A percentile compares a stretch with the other conserved stretches of the same genome.
phyloP scores from a whole-genome alignment of 2,888 invertebrate species.

The Platycnemis pennipes region DNA sequence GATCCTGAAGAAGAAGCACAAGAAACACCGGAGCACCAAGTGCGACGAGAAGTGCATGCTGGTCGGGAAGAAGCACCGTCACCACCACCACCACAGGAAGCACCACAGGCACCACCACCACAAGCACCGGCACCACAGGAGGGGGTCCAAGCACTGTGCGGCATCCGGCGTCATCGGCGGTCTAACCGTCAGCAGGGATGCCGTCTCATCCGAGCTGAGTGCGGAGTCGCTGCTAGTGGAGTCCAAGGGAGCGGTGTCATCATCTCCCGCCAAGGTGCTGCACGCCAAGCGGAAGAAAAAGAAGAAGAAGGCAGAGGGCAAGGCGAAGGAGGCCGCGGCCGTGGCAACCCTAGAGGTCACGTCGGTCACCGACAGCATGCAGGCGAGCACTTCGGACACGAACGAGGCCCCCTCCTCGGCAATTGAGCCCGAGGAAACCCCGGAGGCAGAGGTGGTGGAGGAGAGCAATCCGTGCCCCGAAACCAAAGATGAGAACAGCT shows the following conservation, averaged over 20 bases:
- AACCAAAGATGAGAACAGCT: slow-evolving; percentile 78
- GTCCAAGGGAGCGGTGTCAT: slow-evolving; percentile 1
- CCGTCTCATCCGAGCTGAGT: slow-evolving; percentile 44
- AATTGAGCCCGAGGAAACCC: slow-evolving; percentile 2
- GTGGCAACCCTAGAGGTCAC: not conserved
- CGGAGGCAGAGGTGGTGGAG: slow-evolving; percentile 76
- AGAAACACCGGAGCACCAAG: slow-evolving; percentile 82
- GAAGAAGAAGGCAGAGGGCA: slow-evolving; percentile 56
- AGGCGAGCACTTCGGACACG: slow-evolving; percentile 38
- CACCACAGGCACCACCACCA: slow-evolving; percentile 88
- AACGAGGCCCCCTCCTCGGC: slow-evolving; percentile 50
- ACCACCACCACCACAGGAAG: slow-evolving; percentile 89
- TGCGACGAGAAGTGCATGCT: slow-evolving; percentile 46
- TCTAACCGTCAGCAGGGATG: not conserved
- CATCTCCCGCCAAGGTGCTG: not conserved
- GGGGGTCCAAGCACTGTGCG: slow-evolving; percentile 17
- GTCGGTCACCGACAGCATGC: slow-evolving; percentile 25
- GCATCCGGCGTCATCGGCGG: not conserved
- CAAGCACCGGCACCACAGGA: slow-evolving; percentile 79
- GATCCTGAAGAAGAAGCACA: slow-evolving; percentile 71
- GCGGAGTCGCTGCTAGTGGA: not conserved
- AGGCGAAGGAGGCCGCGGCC: slow-evolving; percentile 11
- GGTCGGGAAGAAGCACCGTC: slow-evolving; percentile 79
- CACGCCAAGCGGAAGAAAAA: slow-evolving; percentile 56
- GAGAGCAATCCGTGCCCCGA: slow-evolving; percentile 75